These are phyloP conservation scores for Piscicola geometra DNA, from an alignment of 2,888 invertebrate species.

Conservation along the genomic window DNA sequence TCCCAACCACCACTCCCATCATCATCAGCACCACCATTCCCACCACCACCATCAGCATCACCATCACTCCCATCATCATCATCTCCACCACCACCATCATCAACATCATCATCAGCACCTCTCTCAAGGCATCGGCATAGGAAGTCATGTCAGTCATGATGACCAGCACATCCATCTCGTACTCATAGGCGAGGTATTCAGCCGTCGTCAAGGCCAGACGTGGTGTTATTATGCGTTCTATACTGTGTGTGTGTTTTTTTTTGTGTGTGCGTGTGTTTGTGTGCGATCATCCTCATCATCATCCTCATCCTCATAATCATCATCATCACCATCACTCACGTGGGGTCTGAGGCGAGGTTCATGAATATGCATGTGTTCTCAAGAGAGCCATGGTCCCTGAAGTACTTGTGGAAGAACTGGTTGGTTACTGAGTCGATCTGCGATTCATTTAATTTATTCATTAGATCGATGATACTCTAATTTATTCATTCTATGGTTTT, in stretches of 20 bases:
- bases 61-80: too few relatives aligned
- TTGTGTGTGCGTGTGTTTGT: too few relatives aligned
- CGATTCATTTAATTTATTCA: too few relatives aligned
- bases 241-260: too few relatives aligned
- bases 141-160: conserved; percentile 99
- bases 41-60: too few relatives aligned
- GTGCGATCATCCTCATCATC: too few relatives aligned
- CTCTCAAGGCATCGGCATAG: conserved; percentile 97
- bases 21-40: too few relatives aligned
- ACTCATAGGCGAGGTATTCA: conserved; percentile 98
- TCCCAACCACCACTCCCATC: too few relatives aligned
- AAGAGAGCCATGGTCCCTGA: conserved; percentile 83
- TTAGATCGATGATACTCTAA: too few relatives aligned
- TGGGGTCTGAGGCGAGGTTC: conserved; percentile 98
- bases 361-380: conserved; percentile 99
- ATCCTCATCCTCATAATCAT: too few relatives aligned
- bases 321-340: too few relatives aligned
- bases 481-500: too few relatives aligned
- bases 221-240: conserved; percentile 98
- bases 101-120: conserved; percentile 60
- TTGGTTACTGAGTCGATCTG: conserved; percentile 79
- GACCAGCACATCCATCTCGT: conserved; percentile 98
- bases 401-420: conserved; percentile 92
- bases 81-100: not conserved
- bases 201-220: conserved; percentile 95